Conservation (phyloP, 2,797 vertebrate genomes). For the Parauchenoglanis punctatus region DNA sequence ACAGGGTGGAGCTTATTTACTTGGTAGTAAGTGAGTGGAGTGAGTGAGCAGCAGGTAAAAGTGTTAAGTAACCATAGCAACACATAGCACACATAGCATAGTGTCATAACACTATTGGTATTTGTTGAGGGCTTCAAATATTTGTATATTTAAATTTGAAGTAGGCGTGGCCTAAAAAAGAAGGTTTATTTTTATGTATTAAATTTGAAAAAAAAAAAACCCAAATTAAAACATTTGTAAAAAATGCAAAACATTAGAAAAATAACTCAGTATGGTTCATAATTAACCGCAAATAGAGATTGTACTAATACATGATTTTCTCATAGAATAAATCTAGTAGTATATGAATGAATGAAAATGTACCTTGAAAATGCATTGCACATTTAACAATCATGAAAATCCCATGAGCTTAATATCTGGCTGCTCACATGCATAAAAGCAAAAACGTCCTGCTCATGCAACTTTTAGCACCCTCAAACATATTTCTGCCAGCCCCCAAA, state of each 20-base stretch:
- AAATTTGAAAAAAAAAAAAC: too few relatives aligned
- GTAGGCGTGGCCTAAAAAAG: neutral
- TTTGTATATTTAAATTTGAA: neutral
- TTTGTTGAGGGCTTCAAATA: neutral
- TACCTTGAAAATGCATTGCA: neutral
- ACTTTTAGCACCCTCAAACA: neutral
- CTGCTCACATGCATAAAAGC: neutral
- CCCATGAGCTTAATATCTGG: neutral
- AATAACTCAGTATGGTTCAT: neutral
- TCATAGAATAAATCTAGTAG: neutral
- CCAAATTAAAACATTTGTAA: neutral
- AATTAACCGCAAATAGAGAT: neutral
- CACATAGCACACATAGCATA: neutral
- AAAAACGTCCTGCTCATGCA: neutral
- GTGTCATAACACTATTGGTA: neutral
- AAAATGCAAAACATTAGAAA: neutral
- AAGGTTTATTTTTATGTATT: too few relatives aligned
- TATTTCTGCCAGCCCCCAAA: neutral
- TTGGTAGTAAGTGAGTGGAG: neutral
- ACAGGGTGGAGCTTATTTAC: neutral
- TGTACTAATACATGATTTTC: neutral
- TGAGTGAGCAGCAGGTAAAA: neutral
- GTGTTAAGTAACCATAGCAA: neutral
- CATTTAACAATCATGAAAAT: neutral
- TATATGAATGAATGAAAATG: neutral